A percentile compares a stretch with the other conserved stretches of the same genome.
Conservation (phyloP, 2,888 invertebrate species). For the Norana najaformis region DNA sequence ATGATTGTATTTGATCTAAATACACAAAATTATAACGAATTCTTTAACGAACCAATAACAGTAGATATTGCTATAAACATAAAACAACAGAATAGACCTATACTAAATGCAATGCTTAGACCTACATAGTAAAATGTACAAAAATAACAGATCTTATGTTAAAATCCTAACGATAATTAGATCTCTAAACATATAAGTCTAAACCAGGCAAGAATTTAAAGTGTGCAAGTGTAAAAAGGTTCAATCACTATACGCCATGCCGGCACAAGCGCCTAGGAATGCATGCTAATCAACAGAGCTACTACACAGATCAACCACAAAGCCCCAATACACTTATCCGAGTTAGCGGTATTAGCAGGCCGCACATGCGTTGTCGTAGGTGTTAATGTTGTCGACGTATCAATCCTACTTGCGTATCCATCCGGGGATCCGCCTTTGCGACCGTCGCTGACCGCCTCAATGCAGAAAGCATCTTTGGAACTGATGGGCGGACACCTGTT, state of each 20-base stretch:
- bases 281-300: not conserved
- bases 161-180: not conserved
- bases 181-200: not conserved
- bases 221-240: not conserved
- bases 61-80: not conserved
- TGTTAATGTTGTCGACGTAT: not conserved
- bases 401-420: constrained; percentile 46
- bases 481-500: constrained; percentile 30
- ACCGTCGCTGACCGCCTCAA: constrained; percentile 53
- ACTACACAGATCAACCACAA: not conserved
- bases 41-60: not conserved
- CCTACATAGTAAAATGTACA: not conserved
- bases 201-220: not conserved
- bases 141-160: not conserved
- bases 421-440: constrained; percentile 54
- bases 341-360: not conserved
- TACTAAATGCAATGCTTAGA: too few species aligned
- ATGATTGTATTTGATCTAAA: not conserved
- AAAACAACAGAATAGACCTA: not conserved
- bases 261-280: not conserved
- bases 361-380: not conserved
- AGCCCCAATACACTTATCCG: not conserved
- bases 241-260: not conserved
- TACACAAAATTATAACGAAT: not conserved
- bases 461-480: constrained; percentile 14